Evolutionary conservation across 2,888 invertebrate species (phyloP), one percentile per base, ranked within the genome.

Genomic region (Oeneis ivallda): DNA sequence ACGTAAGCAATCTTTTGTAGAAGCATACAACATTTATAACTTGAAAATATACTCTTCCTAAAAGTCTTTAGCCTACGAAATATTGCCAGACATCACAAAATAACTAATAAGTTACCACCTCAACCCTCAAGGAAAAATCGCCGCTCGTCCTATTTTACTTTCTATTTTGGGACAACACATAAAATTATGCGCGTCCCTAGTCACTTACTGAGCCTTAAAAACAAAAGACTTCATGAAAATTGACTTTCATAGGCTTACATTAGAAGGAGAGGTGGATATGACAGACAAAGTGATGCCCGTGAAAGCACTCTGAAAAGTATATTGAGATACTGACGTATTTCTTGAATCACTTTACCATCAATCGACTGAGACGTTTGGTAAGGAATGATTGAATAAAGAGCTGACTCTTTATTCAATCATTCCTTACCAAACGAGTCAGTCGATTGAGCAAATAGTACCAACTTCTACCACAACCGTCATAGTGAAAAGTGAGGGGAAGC

Each of bases 211-310:
- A 64, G 66, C 72, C 70, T 70, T 72, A 72, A 70, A 74, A 75
- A 75, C 70, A 75, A 73, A 72, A 73, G 74, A 72, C 70, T 69
- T 73, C 74, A 71, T 70, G 72, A 72, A 74, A 75, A 77, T 76
- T 75, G 76, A 77, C 76, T 75, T 75, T 73, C 76, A 76, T 72
- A 71, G 73, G 68, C 72, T 71, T 45, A 68, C 61, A 66, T 69
- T 68, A 64, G 65, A 70, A 43, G 64, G 64, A 62, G 63, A 66
- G 15, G 47, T 65, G 56, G 58, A 64, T 67, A 66, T 68, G 68
- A 64, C 50, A 52, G 47, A 64, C 32, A 39, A 67, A 67, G 53
- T 67, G 61, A 41, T 56, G 54, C 15, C 13, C 39, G 2, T 41
- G 19, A 39, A 6, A 11, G 15, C 3, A 8, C 34, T n/a, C 53